phyloP scores from a whole-genome alignment of 2,113 vertebrate genomes.

The Rhinolophus ferrumequinum region DNA sequence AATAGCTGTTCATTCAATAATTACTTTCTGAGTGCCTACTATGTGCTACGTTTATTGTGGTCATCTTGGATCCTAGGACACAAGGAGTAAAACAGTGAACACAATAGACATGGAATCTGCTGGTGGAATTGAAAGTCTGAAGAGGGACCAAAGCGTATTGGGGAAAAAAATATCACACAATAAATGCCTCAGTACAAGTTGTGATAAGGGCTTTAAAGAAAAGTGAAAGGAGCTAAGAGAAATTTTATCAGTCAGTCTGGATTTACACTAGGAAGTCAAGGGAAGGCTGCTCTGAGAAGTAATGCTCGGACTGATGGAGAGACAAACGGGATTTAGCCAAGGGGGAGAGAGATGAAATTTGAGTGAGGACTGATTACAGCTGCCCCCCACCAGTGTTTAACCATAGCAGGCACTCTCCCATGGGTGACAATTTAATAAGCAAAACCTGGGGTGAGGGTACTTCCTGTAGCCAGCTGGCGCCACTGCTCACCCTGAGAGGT shows the following conservation, averaged over 20 bases:
- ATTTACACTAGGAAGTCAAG: background rate
- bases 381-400: background rate
- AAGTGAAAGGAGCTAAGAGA: background rate
- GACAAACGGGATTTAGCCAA: background rate
- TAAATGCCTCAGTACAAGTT: background rate
- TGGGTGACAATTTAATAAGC: background rate
- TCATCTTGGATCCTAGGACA: background rate
- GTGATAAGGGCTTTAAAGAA: background rate
- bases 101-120: background rate
- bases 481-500: background rate
- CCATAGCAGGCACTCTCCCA: rapidly evolving
- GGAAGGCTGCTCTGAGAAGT: background rate
- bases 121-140: background rate
- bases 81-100: background rate
- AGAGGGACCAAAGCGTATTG: background rate
- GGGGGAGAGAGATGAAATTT: background rate
- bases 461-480: background rate
- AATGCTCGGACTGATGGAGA: background rate
- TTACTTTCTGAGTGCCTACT: background rate
- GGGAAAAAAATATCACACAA: background rate
- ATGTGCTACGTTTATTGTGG: background rate
- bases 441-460: background rate
- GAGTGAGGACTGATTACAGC: background rate
- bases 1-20: background rate
- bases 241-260: background rate